Evolutionary conservation across 2,888 invertebrate genomes (phyloP).

Genomic region (Doris montereyensis): DNA sequence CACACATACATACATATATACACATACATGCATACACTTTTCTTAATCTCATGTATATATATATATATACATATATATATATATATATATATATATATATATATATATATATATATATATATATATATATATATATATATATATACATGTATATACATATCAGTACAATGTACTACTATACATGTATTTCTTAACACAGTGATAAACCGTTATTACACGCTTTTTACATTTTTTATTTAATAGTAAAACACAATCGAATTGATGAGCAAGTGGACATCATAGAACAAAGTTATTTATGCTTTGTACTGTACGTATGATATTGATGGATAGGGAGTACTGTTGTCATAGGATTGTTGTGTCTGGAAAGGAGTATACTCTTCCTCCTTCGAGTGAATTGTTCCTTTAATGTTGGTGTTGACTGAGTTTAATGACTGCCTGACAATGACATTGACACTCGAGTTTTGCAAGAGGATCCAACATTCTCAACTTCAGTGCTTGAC

Average conservation of each 20-base stretch:
- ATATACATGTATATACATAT: not conserved
- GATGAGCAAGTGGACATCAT: not conserved
- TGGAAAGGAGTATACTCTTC: not conserved
- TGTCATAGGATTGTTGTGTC: not conserved
- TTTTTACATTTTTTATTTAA: too few species aligned
- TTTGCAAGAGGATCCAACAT: not conserved
- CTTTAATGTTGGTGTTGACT: too few species aligned
- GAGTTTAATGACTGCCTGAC: too few species aligned
- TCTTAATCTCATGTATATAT: not conserved
- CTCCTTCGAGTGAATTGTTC: not conserved
- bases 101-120: not conserved
- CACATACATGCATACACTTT: not conserved
- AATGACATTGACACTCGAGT: not conserved
- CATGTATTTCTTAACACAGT: too few species aligned
- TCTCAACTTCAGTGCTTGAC: not conserved
- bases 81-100: not conserved
- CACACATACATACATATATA: not conserved
- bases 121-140: not conserved
- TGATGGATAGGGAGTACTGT: not conserved
- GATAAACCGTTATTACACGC: too few species aligned
- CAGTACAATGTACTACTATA: not conserved
- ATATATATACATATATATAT: not conserved
- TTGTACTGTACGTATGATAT: slow-evolving; percentile 2
- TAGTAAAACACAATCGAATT: not conserved
- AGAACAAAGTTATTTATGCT: not conserved